These are phyloP conservation scores for Holocentrus rufus DNA, from an alignment of 2,797 vertebrate genomes.

Conservation along the genomic window DNA sequence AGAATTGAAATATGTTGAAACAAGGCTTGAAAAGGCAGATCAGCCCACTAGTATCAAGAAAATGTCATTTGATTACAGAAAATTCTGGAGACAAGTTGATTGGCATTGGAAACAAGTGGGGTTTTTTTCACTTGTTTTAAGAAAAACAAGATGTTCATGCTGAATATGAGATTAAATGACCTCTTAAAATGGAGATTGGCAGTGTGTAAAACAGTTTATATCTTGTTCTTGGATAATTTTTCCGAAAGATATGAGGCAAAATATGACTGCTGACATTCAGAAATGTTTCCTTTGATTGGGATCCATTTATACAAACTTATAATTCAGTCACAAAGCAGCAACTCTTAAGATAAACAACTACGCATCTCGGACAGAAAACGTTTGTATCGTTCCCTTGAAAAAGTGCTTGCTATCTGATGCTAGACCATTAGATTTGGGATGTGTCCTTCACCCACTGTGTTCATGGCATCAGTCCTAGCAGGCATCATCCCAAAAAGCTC, in stretches of 20 bases:
- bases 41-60: no score
- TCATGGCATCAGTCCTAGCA: not conserved
- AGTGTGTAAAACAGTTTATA: constrained; percentile 30
- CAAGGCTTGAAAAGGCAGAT: no score
- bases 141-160: no score
- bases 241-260: not conserved
- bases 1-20: no score
- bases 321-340: constrained; percentile 18
- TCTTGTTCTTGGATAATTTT: constrained; percentile 15
- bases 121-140: no score
- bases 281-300: constrained; percentile 5
- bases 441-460: not conserved
- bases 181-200: no score
- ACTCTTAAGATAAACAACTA: not conserved
- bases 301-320: constrained; percentile 4
- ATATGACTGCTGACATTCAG: not conserved
- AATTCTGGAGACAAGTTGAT: no score
- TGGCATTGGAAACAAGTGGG: no score
- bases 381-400: not conserved
- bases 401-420: not conserved
- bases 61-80: no score
- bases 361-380: not conserved
- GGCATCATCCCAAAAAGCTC: constrained; percentile 6
- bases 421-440: not conserved
- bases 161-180: no score